Evolutionary conservation across 2,113 vertebrate species (phyloP), one percentile per base, ranked within the genome.

Genomic region (Daubentonia madagascariensis): DNA sequence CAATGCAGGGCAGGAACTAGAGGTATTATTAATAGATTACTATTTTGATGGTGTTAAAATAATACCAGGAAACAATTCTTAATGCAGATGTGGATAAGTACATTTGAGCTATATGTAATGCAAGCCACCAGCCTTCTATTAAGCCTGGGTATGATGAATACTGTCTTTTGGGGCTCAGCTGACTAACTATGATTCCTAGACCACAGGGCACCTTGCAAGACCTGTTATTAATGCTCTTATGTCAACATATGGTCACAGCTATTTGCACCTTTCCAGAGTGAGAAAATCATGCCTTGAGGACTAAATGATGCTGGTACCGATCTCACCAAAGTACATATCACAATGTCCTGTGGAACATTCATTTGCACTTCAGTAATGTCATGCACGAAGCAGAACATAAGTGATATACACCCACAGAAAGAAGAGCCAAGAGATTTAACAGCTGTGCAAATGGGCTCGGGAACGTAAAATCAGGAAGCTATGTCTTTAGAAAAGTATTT

Each of bases 391-490:
- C 97, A 96, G 70, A 91, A 57, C 91, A 11, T 63, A 97, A 97
- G 93, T 50, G 92, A 96, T 97, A 95, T 45, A 89, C 95, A 13
- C 97, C 90, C 98, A 92, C 83, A 67, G 96, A 96, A 88, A 97
- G 97, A 59, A 93, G 83, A 78, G 95, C 63, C 32, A 65, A 94
- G 87, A 85, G 97, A 96, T 96, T 85, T 78, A 98, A 97, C 98
- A 98, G 98, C 98, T 98, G 98, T 95, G 97, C 95, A 91, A 96
- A 98, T 45, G 91, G 97, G 98, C 93, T 97, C 73, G 4, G 94
- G 93, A 97, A 96, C 37, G 96, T 98, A 96, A 98, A 98, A 98
- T 91, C 97, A 97, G 98, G 94, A 97, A 97, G 97, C 98, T 95
- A 30, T 95, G 97, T 98, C 98, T 98, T 98, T 95, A 93, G 98